Base-by-base conservation (phyloP, 2,797 vertebrate species). In the Pseudochirops corinnae region DNA sequence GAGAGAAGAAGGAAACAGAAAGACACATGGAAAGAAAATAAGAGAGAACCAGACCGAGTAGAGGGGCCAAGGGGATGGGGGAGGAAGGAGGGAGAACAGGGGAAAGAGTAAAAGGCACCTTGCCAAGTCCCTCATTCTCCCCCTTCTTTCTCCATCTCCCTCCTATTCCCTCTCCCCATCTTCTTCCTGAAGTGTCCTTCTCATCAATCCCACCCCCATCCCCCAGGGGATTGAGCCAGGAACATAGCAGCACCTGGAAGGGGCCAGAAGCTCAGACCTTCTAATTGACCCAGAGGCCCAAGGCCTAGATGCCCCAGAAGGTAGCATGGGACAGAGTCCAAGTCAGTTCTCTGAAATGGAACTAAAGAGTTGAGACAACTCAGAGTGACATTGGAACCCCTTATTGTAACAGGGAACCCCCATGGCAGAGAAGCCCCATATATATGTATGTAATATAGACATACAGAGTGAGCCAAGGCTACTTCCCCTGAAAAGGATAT, bases 21-120 rank as follows among this genome's bases (percentile, higher is more conserved):
- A 91, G 90, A 33, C 28, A 91, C 3, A 33, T 5, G 13, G 90
- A 33, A 29, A 55, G 13, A 91, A 53, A 55, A 29, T 91, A 18
- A 91, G 90, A 90, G 55, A 50, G 96, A 97, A 94, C 95, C 93
- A 96, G 91, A 95, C 95, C 93, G 62, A 33, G 93, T 67, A 1
- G 1, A 31, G 91, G 92, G 26, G 91, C 90, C 56, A 56, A 92
- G 93, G 55, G 82, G 46, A 57, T 56, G 82, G 93, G 74, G 93
- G 52, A 52, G 52, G 53, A 55, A 55, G 55, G 55, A 56, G 95
- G 92, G 93, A 16, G 60, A n/a, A 28, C 29, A 29, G 13, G 16
- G 50, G 52, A 53, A 29, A 91, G 14, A 91, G 29, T 91, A 13
- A 91, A 55, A 90, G n/a, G n/a, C 18, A 74, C 13, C n/a, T 74